Evolutionary conservation across 2,888 invertebrate species (phyloP), one percentile per base, ranked within the genome.

Genomic region (Nebria salina): DNA sequence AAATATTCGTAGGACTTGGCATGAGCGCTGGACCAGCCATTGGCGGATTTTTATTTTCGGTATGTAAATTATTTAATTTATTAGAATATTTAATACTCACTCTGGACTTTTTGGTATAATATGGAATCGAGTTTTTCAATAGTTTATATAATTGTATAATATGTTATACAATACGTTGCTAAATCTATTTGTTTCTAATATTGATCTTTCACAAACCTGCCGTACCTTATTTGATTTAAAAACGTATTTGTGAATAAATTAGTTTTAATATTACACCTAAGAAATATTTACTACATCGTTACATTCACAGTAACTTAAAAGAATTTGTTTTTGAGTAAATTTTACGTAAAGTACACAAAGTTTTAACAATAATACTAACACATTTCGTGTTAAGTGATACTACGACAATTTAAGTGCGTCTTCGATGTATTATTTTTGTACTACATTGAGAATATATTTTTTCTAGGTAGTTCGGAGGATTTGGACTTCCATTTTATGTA

Each of bases 1-100:
- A 95, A 89, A 95, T 95, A 0, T 95, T 94, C 85, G 94, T 94
- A 20, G 95, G 95, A 0, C 89, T 95, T 3, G 96, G 96, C 66
- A 92, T 95, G 93, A 94, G 95, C 84, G 92, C 93, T 11, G 95
- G 95, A 5, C 96, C 96, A 0, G 94, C 95, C 3, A 91, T 95
- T 65, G 96, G 96, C 34, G 95, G 95, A 0, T 88, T 94, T 15
- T 87, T 95, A 15, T 95, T 94, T 90, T 91, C 94, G 91, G 94
- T 95, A 91, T 90, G 89, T 86, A 77, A 68, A 34, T 34, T 34
- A 34, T 1, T 66, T 11, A 2, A 9, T 54, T 2, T 54, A 34
- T 34, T 34, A 34, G 34, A 34, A 2, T 34, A 34, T 34, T 34
- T 1, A 20, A 0, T 20, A 20, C 20, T 20, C 20, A 20, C 20